phyloP scores from a whole-genome alignment of 2,113 vertebrate genomes.

The Coregonus clupeaformis region DNA sequence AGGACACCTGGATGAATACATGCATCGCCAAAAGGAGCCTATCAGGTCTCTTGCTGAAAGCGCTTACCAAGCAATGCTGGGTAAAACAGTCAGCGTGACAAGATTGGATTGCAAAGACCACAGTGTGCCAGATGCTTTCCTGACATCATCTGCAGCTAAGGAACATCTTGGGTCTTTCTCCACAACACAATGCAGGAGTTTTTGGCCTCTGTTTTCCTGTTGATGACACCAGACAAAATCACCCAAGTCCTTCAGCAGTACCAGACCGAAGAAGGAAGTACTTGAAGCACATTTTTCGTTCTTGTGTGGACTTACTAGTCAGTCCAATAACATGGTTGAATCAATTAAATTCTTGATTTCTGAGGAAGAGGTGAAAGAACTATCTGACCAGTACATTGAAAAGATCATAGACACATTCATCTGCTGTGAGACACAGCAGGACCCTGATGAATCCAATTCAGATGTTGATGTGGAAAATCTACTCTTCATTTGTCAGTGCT shows the following conservation, averaged over 20 bases:
- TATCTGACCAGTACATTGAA: conserved; percentile 16
- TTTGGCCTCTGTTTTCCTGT: conserved; percentile 36
- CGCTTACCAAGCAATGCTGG: conserved; percentile 22
- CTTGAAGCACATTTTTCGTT: conserved; percentile 38
- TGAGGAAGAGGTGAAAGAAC: conserved; percentile 9
- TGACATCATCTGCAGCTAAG: conserved; percentile 11
- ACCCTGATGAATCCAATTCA: not conserved
- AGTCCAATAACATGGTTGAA: conserved; percentile 9
- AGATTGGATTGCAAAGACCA: conserved; percentile 5
- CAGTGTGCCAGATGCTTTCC: conserved; percentile 24
- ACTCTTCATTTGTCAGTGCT: conserved; percentile 41
- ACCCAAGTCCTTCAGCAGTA: conserved; percentile 12
- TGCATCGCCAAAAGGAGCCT: conserved; percentile 3
- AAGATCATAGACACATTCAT: conserved; percentile 26
- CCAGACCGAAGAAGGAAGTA: conserved; percentile 28
- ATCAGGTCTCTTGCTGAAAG: conserved; percentile 18
- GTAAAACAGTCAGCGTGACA: conserved; percentile 24
- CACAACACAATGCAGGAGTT: conserved; percentile 53
- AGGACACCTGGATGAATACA: conserved; percentile 23
- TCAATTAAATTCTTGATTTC: conserved; percentile 22
- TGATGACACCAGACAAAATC: conserved; percentile 29
- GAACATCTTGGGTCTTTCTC: conserved; percentile 32
- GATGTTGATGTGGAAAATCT: conserved; percentile 23
- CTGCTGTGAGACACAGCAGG: no score
- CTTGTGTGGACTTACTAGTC: conserved; percentile 26